Conservation (phyloP, 2,797 vertebrate species). For the Steatocranus sp. region DNA sequence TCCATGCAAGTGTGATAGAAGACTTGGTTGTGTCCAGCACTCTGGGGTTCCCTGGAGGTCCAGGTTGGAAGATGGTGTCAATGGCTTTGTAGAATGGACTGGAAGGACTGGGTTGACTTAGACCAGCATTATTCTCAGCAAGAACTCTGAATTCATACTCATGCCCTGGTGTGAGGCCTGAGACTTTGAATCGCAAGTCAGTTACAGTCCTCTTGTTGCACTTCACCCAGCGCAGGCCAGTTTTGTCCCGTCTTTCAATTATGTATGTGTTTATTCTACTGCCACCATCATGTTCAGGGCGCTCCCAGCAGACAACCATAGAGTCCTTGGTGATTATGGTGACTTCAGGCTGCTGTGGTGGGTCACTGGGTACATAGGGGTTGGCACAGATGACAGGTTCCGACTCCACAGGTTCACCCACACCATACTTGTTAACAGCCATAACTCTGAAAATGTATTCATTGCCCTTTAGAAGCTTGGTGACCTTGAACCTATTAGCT, state of each 20-base stretch:
- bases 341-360: slow-evolving; percentile 91
- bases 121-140: slow-evolving; percentile 96
- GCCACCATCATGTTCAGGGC: slow-evolving; percentile 93
- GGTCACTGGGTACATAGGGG: slow-evolving; percentile 89
- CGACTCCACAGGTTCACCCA: slow-evolving; percentile 93
- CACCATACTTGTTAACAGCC: slow-evolving; percentile 97
- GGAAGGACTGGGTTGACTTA: slow-evolving; percentile 87
- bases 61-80: slow-evolving; percentile 95
- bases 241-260: slow-evolving; percentile 91
- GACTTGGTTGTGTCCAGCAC: slow-evolving; percentile 93
- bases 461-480: slow-evolving; percentile 95
- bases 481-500: slow-evolving; percentile 92
- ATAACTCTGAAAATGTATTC: slow-evolving; percentile 98
- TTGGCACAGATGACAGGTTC: slow-evolving; percentile 86
- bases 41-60: slow-evolving; percentile 94
- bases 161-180: slow-evolving; percentile 90
- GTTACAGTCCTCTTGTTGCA: slow-evolving; percentile 93
- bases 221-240: slow-evolving; percentile 95
- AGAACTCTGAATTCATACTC: slow-evolving; percentile 96
- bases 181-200: slow-evolving; percentile 92
- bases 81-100: slow-evolving; percentile 95
- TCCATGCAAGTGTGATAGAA: slow-evolving; percentile 95
- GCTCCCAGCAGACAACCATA: slow-evolving; percentile 98
- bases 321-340: slow-evolving; percentile 94
- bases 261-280: slow-evolving; percentile 93